Evolutionary conservation across 2,113 vertebrate genomes (phyloP), one percentile per base, ranked within the genome.

Genomic region (Equus quagga): DNA sequence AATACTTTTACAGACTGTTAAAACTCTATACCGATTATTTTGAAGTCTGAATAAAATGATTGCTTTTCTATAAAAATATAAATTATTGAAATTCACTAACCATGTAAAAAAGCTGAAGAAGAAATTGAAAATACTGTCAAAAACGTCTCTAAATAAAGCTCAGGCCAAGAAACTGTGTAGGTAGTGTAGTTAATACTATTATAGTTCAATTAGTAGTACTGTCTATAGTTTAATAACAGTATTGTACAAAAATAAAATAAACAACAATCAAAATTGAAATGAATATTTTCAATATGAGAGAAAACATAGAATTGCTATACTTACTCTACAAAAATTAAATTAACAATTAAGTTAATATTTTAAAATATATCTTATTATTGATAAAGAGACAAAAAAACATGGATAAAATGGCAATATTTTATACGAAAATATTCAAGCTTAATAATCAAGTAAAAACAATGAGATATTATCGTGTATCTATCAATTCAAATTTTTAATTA

Each of bases 261-360:
- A 23, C 28, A 58, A 36, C 23, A 49, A 41, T 70, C 19, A 36
- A 75, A 78, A 62, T 8, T 75, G 28, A 69, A 36, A 41, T 76
- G 9, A 26, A 18, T 56, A 54, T 64, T 56, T 84, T 89, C 44
- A 69, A 56, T 28, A 46, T 24, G 36, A 94, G 49, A 51, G 60
- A 83, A 92, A 82, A 49, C 3, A 73, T 3, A 88, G 44, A 91
- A 67, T 18, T 81, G 5, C 28, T 67, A n/a, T 78, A 46, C 9
- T 54, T 86, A 60, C 31, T 49, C 33, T 15, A 64, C 44, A 60
- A 96, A 96, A 94, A 36, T 60, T 72, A 75, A 93, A 69, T 88
- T 75, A 93, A 49, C 33, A 91, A 41, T 12, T 80, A 70, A 70
- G 46, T 51, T 69, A 41, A 78, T 58, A 78, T 91, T 54, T 67